Percentiles rank a stretch among this genome's conserved stretches.
Evolutionary conservation across 2,113 vertebrate species (phyloP).

Genomic region (Vanacampus margaritifer): DNA sequence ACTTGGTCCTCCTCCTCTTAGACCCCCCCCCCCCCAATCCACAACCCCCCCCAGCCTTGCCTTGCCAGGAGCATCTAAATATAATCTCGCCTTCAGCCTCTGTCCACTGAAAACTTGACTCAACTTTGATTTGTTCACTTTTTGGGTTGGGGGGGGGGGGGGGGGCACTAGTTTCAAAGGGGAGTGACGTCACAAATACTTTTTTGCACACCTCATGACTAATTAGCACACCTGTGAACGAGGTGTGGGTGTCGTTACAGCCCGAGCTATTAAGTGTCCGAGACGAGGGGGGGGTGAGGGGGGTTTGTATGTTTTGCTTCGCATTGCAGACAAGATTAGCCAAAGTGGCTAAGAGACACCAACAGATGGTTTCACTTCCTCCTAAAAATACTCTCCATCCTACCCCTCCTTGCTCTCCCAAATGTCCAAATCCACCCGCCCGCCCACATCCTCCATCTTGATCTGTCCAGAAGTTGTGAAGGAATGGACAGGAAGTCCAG

Average conservation of each 20-base stretch:
- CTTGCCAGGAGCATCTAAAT: conserved; percentile 60
- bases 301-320: background rate
- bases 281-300: background rate
- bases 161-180: no score
- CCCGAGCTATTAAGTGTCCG: background rate
- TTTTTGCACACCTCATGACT: no score
- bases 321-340: background rate
- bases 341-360: conserved; percentile 58
- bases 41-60: conserved; percentile 7
- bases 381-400: conserved; percentile 72
- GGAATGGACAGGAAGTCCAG: background rate
- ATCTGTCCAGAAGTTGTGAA: background rate
- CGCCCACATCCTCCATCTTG: background rate
- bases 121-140: background rate
- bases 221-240: background rate
- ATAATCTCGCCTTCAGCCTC: conserved; percentile 50
- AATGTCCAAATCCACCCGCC: background rate
- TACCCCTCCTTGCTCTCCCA: conserved; percentile 3
- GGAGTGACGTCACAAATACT: no score
- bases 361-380: conserved; percentile 63
- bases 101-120: conserved; percentile 17
- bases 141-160: no score
- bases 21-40: background rate
- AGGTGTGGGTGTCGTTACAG: background rate
- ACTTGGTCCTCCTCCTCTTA: background rate